Percentiles rank a stretch among this genome's conserved stretches.
Evolutionary conservation across 2,113 vertebrate species (phyloP).

Genomic region (Dipodomys stephensi): DNA sequence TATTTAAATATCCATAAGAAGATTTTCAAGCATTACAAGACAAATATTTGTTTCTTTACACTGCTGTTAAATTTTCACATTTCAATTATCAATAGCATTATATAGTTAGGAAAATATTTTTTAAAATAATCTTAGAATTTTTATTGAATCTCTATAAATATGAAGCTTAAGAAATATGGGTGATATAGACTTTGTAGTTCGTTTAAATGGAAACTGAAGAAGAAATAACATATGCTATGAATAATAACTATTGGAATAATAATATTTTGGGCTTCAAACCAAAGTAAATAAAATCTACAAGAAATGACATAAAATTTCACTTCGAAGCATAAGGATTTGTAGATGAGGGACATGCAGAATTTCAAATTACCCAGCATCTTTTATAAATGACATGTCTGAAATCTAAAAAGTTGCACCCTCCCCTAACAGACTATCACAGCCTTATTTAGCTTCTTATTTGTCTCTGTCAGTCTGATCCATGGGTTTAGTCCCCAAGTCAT

Average conservation of each 20-base stretch:
- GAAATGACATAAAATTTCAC: conserved; percentile 35
- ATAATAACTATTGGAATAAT: conserved; percentile 54
- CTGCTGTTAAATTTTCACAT: conserved; percentile 12
- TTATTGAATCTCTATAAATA: not conserved
- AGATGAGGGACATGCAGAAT: not conserved
- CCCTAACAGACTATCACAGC: conserved; percentile 46
- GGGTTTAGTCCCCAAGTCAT: conserved; percentile 57
- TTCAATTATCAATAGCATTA: not conserved
- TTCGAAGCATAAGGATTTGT: conserved; percentile 36
- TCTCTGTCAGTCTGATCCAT: conserved; percentile 79
- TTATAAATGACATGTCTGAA: conserved; percentile 68
- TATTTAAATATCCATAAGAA: not conserved
- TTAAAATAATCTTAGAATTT: not conserved
- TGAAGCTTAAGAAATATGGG: not conserved
- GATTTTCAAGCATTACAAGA: not conserved
- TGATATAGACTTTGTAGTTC: not conserved
- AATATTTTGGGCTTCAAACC: conserved; percentile 47
- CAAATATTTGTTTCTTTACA: not conserved
- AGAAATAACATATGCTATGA: conserved; percentile 55
- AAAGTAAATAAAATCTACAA: conserved; percentile 65
- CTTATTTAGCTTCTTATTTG: conserved; percentile 74
- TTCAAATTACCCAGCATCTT: conserved; percentile 64
- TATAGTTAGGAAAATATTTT: conserved; percentile 6
- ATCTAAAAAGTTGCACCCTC: conserved; percentile 52
- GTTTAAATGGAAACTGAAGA: not conserved